Evolutionary conservation across 1,140 invertebrate genomes (phyloP), one percentile per base, ranked within the genome.

Genomic region (Cydia pomonella): DNA sequence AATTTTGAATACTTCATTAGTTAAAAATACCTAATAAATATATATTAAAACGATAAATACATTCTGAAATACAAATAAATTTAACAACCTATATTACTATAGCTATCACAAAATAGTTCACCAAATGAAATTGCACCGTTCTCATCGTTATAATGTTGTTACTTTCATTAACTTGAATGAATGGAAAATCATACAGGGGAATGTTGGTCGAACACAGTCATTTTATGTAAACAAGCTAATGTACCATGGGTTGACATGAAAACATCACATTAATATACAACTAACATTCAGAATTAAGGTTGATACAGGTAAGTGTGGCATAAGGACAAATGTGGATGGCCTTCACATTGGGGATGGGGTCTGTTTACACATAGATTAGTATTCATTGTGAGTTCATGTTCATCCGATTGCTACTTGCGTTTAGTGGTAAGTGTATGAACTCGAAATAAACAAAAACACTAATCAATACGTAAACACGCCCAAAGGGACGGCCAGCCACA

Each of bases 71-170:
- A 59, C 21, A 23, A 59, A 59, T 23, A 59, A 59, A 71, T 75
- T 76, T 63, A 73, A 73, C 66, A 27, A 77, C 69, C 47, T 73
- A 77, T 72, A 73, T 73, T 59, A 62, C 47, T 73, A 69, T 69
- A 69, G 18, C 29, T 69, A 69, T 69, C 64, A 69, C 64, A 69
- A 69, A 33, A 69, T 41, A 33, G n/a, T 33, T 69, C 13, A 33
- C 29, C 18, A 69, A 33, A 38, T 18, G 18, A 69, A 69, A 38
- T 69, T 69, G 64, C 64, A 69, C 64, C 64, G 41, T 18, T n/a
- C 27, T 69, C 29, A 7, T 69, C 16, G 33, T 69, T 21, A 38
- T 21, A 66, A 10, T 63, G 25, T 63, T 23, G 13, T 47, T n/a
- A 47, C 41, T 41, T 41, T 41, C 44, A 47, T 47, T 50, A 3